phyloP scores from a whole-genome alignment of 2,888 invertebrate species.

The Trissolcus brochymenae region DNA sequence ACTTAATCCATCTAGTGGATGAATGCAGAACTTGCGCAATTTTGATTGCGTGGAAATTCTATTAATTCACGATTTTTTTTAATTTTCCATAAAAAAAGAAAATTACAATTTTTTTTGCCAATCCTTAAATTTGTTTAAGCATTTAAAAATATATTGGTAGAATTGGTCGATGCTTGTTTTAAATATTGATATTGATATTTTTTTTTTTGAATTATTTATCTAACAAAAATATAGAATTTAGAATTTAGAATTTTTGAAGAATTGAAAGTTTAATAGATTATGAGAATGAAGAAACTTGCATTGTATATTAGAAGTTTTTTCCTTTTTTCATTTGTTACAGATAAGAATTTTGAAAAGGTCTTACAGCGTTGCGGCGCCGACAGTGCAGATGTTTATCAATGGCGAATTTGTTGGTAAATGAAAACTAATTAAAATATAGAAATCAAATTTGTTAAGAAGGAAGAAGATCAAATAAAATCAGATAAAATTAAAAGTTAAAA shows the following conservation, averaged over 20 bases:
- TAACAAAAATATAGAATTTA: too few species aligned
- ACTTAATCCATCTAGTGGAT: slow-evolving; percentile 49
- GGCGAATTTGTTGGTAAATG: slow-evolving; percentile 85
- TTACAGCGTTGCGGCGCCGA: slow-evolving; percentile 81
- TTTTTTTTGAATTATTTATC: too few species aligned
- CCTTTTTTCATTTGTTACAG: slow-evolving; percentile 23
- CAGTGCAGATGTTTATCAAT: slow-evolving; percentile 96
- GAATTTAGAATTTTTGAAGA: too few species aligned
- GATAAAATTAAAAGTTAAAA: background rate
- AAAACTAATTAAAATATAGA: background rate
- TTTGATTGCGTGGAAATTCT: slow-evolving; percentile 38
- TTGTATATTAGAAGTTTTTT: too few species aligned
- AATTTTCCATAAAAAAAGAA: background rate
- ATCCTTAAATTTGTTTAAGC: too few species aligned
- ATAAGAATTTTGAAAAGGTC: slow-evolving; percentile 69
- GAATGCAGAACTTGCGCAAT: slow-evolving; percentile 38
- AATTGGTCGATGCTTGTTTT: too few species aligned
- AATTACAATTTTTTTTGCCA: too few species aligned
- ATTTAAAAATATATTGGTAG: too few species aligned
- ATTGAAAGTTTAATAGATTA: too few species aligned
- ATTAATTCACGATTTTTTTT: slow-evolving; percentile 12
- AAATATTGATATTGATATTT: too few species aligned
- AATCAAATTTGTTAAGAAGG: background rate
- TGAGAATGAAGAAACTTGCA: too few species aligned
- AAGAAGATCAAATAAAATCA: background rate